A percentile compares a stretch with the other conserved stretches of the same genome.
These are phyloP conservation scores for Malaclemys terrapin DNA, from an alignment of 2,113 vertebrate genomes.

Conservation along the genomic window DNA sequence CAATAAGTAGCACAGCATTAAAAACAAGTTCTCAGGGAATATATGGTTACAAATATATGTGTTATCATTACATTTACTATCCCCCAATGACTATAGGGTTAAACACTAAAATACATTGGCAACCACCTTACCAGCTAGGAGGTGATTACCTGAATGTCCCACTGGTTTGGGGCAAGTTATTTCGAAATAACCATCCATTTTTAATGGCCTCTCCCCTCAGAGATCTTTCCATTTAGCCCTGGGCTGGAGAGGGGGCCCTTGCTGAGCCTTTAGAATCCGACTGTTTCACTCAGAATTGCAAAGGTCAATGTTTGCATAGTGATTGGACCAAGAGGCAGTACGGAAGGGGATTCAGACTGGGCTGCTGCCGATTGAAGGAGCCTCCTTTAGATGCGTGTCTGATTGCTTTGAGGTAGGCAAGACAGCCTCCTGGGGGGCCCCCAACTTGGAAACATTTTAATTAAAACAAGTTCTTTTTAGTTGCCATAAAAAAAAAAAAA, in stretches of 20 bases:
- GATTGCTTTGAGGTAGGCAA: not conserved
- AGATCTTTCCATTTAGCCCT: not conserved
- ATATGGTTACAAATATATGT: not conserved
- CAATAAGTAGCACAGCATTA: not conserved
- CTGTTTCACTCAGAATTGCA: not conserved
- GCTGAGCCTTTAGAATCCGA: not conserved
- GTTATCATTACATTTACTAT: not conserved
- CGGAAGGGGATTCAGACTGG: not conserved
- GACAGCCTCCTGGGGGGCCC: not conserved
- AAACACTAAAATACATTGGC: not conserved
- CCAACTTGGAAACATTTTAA: not conserved
- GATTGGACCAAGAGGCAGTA: not conserved
- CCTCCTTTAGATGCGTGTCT: not conserved
- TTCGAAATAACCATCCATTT: not conserved
- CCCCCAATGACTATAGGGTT: not conserved
- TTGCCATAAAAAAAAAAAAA: not conserved
- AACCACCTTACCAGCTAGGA: too few species aligned
- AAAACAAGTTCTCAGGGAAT: not conserved
- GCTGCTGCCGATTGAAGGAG: not conserved
- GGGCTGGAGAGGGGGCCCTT: not conserved
- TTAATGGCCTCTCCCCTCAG: not conserved
- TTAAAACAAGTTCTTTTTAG: constrained; percentile 24
- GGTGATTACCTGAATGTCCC: too few species aligned
- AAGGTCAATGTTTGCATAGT: not conserved
- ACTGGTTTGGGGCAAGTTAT: not conserved